These are phyloP conservation scores for Chaenodraco wilsoni DNA, from an alignment of 2,797 vertebrate genomes.

Conservation along the genomic window DNA sequence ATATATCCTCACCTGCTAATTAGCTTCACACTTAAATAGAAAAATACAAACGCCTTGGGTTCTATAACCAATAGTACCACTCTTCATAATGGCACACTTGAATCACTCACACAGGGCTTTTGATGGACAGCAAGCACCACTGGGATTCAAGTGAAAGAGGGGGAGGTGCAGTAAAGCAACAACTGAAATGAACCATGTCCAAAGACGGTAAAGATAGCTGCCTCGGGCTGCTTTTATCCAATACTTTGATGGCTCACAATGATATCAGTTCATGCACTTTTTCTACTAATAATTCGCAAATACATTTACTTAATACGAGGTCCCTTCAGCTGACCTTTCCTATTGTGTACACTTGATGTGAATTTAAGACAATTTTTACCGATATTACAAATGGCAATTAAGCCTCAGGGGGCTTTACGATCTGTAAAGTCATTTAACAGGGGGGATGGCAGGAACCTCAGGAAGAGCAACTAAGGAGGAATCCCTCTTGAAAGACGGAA, in stretches of 20 bases:
- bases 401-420: too few species aligned
- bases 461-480: too few species aligned
- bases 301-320: slow-evolving; percentile 7
- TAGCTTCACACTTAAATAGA: slow-evolving; percentile 19
- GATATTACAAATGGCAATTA: too few species aligned
- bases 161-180: slow-evolving; percentile 14
- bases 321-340: slow-evolving; percentile 48
- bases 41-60: slow-evolving; percentile 1
- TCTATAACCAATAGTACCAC: slow-evolving; percentile 21
- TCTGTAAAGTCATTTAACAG: too few species aligned
- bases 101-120: slow-evolving; percentile 21
- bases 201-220: slow-evolving; percentile 41
- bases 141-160: slow-evolving; percentile 20
- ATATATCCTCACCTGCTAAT: slow-evolving; percentile 11
- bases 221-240: slow-evolving; percentile 66
- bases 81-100: slow-evolving; percentile 22
- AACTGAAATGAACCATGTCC: slow-evolving; percentile 49
- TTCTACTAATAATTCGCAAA: slow-evolving; percentile 42
- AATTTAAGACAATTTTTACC: slow-evolving; percentile 10
- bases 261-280: slow-evolving; percentile 56
- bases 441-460: too few species aligned
- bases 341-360: slow-evolving; percentile 29
- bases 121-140: slow-evolving; percentile 44
- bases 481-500: too few species aligned
- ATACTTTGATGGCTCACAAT: slow-evolving; percentile 58